phyloP scores from a whole-genome alignment of 2,888 invertebrate genomes.

The Agrenia bidenticulata region DNA sequence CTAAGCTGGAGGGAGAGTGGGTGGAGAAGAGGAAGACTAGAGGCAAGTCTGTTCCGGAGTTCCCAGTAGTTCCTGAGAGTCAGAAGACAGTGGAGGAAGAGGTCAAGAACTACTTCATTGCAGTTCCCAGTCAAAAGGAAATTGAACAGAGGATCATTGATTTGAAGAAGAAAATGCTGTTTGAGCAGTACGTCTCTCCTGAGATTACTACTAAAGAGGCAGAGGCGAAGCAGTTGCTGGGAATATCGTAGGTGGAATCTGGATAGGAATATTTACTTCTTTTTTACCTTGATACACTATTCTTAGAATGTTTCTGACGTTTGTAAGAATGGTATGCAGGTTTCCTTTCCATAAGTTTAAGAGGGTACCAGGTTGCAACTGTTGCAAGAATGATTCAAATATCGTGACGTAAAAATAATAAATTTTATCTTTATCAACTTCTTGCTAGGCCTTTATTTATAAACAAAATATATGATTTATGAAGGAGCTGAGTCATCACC shows the following conservation, averaged over 20 bases:
- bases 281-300: too few relatives aligned
- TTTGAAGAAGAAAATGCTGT: slow-evolving; percentile 86
- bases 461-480: too few relatives aligned
- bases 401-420: too few relatives aligned
- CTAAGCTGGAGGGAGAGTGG: slow-evolving; percentile 57
- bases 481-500: too few relatives aligned
- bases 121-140: slow-evolving; percentile 91
- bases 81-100: slow-evolving; percentile 56
- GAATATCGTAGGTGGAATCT: slow-evolving; percentile 40
- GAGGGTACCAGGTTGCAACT: too few relatives aligned
- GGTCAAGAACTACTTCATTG: slow-evolving; percentile 72
- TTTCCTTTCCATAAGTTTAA: too few relatives aligned
- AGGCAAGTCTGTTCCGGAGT: slow-evolving; percentile 59
- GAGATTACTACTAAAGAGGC: slow-evolving; percentile 56
- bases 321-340: too few relatives aligned
- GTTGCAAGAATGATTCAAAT: too few relatives aligned
- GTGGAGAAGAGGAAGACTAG: slow-evolving; percentile 61
- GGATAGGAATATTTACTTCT: too few relatives aligned
- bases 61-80: slow-evolving; percentile 49
- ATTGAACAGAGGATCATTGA: slow-evolving; percentile 87
- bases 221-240: slow-evolving; percentile 57
- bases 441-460: too few relatives aligned
- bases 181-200: slow-evolving; percentile 71
- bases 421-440: too few relatives aligned
- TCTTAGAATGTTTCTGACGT: too few relatives aligned